Evolutionary conservation across 2,113 vertebrate genomes (phyloP).

Genomic region (Jaculus jaculus): DNA sequence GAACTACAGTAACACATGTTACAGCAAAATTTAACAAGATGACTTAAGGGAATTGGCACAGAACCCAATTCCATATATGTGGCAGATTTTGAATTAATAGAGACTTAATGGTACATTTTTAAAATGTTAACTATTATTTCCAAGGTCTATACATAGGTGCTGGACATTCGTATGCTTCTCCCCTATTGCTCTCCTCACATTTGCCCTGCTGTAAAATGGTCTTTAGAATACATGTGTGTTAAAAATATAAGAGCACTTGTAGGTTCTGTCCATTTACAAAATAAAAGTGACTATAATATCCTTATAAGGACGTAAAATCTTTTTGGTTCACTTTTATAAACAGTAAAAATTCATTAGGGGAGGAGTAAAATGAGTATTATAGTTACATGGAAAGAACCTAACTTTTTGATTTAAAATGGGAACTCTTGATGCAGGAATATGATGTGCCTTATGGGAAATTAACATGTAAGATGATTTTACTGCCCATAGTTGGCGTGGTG

Average conservation of each 20-base stretch:
- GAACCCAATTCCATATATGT: conserved; percentile 39
- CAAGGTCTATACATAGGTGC: not conserved
- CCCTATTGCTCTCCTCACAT: not conserved
- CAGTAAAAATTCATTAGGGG: conserved; percentile 53
- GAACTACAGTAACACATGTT: conserved; percentile 77
- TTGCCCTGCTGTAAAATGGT: conserved; percentile 34
- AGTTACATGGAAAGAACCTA: conserved; percentile 37
- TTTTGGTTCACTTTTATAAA: conserved; percentile 50
- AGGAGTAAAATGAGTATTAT: conserved; percentile 40
- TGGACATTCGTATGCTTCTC: not conserved
- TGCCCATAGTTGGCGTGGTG: conserved; percentile 1
- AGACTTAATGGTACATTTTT: conserved; percentile 6
- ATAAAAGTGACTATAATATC: conserved; percentile 30
- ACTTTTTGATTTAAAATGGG: conserved; percentile 56
- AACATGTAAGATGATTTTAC: conserved; percentile 61
- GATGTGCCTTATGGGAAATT: conserved; percentile 67
- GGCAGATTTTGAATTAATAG: conserved; percentile 65
- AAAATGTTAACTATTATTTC: not conserved
- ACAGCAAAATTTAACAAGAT: conserved; percentile 82
- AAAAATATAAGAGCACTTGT: conserved; percentile 16
- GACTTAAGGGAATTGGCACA: conserved; percentile 75
- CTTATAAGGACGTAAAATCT: conserved; percentile 37
- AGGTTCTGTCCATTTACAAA: conserved; percentile 54
- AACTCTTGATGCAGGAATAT: conserved; percentile 17
- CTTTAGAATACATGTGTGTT: not conserved